Conservation (phyloP, 1,140 invertebrate genomes). For the Heterodera carotae region DNA sequence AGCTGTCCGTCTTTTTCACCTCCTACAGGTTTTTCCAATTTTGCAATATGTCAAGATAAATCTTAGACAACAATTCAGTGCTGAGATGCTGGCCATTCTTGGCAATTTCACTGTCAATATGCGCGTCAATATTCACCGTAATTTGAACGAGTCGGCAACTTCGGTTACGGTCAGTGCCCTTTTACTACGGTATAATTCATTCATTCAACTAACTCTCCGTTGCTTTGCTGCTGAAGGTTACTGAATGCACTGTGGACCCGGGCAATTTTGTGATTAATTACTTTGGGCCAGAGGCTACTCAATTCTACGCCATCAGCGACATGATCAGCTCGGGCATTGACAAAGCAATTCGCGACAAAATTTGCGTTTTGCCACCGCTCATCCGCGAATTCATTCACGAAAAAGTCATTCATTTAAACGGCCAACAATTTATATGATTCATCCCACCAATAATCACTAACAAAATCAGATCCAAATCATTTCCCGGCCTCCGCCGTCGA, state of each 20-base stretch:
- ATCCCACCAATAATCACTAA: neutral
- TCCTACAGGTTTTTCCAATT: conserved; percentile 32
- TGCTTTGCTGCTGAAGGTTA: conserved; percentile 32
- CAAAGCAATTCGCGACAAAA: conserved; percentile 51
- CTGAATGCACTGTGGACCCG: conserved; percentile 48
- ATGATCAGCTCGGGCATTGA: conserved; percentile 49
- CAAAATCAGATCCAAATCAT: conserved; percentile 7
- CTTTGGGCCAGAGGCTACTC: conserved; percentile 45
- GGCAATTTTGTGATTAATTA: conserved; percentile 46
- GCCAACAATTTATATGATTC: neutral
- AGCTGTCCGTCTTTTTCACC: conserved; percentile 48
- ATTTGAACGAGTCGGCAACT: conserved; percentile 38
- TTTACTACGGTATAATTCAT: conserved; percentile 8
- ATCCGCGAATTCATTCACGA: conserved; percentile 48
- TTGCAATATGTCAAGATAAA: too few relatives aligned
- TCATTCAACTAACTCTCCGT: neutral
- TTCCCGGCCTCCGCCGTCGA: neutral
- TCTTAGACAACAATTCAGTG: too few relatives aligned
- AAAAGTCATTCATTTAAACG: conserved; percentile 38
- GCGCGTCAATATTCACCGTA: conserved; percentile 43
- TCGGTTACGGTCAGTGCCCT: conserved; percentile 37
- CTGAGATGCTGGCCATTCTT: conserved; percentile 44
- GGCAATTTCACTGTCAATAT: conserved; percentile 47
- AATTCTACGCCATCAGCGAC: conserved; percentile 50
- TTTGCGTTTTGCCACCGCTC: conserved; percentile 50